These are phyloP conservation scores for Parotocinclus haroldoi DNA, from an alignment of 2,797 vertebrate species.

Conservation along the genomic window DNA sequence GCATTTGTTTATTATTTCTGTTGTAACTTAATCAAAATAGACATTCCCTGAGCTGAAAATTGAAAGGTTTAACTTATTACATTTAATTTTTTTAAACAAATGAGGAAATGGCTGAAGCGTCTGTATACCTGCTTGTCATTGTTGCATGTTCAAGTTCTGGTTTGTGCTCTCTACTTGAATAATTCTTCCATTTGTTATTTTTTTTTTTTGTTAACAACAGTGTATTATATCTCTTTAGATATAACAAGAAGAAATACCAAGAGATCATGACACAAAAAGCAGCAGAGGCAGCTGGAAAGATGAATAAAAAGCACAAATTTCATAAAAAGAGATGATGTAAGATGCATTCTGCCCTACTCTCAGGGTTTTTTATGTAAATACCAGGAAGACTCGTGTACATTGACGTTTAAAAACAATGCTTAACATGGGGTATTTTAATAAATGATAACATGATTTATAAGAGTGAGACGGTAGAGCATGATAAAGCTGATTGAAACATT, in stretches of 20 bases:
- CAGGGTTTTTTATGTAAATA: neutral
- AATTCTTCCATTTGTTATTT: too few species aligned
- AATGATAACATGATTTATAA: neutral
- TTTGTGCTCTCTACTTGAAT: too few species aligned
- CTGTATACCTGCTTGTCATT: too few species aligned
- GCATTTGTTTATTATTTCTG: too few species aligned
- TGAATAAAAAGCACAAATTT: conserved; percentile 82
- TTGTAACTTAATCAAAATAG: too few species aligned
- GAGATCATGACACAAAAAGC: conserved; percentile 86
- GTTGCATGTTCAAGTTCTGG: too few species aligned
- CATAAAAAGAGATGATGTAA: conserved; percentile 65
- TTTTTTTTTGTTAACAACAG: neutral
- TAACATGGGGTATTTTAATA: neutral
- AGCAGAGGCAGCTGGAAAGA: conserved; percentile 82
- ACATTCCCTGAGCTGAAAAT: too few species aligned
- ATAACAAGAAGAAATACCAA: conserved; percentile 90
- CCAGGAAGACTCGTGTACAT: neutral
- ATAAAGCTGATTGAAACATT: too few species aligned
- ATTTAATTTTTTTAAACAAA: too few species aligned
- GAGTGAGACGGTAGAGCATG: too few species aligned
- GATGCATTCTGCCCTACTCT: conserved; percentile 4
- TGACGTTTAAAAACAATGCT: neutral
- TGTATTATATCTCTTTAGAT: conserved; percentile 66
- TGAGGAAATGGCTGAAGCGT: too few species aligned
- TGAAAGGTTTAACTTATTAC: too few species aligned